Base-by-base conservation (phyloP, 1,140 invertebrate genomes). In the Lasaia peninsularis region DNA sequence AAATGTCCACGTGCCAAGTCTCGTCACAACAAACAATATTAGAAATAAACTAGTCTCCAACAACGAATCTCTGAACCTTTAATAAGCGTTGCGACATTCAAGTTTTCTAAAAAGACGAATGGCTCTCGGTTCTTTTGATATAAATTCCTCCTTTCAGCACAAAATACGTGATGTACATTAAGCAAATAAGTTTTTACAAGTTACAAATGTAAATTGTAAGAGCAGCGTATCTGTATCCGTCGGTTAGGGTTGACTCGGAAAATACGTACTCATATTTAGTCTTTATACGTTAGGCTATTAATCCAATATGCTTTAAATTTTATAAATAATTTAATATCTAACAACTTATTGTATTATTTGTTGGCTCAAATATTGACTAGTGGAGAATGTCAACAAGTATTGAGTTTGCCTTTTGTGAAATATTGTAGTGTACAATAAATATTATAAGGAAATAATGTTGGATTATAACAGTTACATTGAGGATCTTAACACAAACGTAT, bases 151-250 rank as follows among this genome's bases (percentile, higher is more conserved):
- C 18, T 44, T 44, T 44, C 40, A 44, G 40, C 40, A 44, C 40
- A 44, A 44, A 44, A 44, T 44, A 44, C 40, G 40, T 44, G 40
- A 44, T 44, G 40, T 44, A 44, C 40, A 44, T 44, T 44, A 44
- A 44, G 40, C 40, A 44, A 44, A 44, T 44, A 44, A 44, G 40
- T 44, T 44, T 44, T 44, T 44, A 44, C 40, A 44, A 44, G 40
- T 44, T 44, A 44, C 40, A 44, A 44, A 44, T 44, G 40, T 44
- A 44, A 44, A 44, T 44, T 44, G 40, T 44, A 20, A 44, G 40
- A 44, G 40, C 18, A 20, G 40, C 40, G 40, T 44, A 44, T 44
- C 18, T 44, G 40, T 44, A 44, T 44, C 40, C 11, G 40, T 44
- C 40, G 18, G 40, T 44, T 20, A 44, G 40, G 40, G 14, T 32